Evolutionary conservation across 2,888 invertebrate species (phyloP), one percentile per base, ranked within the genome.

Genomic region (Ormyrus nitidulus): DNA sequence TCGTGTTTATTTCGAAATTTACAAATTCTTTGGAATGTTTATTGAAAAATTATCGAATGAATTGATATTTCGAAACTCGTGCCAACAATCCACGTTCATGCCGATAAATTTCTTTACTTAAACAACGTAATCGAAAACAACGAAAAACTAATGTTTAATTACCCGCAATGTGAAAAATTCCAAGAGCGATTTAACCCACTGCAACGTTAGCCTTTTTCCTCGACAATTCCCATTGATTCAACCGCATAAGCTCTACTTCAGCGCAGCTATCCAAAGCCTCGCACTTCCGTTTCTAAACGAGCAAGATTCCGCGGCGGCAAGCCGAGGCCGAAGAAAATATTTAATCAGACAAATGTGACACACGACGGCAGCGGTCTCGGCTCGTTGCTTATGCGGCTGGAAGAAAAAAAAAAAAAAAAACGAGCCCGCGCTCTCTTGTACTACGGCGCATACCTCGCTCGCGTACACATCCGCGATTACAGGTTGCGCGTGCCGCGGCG

Each of bases 291-390:
- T 34, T 34, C 34, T 2, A 34, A 34, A 34, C 53, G 10, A 53
- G 10, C 19, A 34, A 53, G 7, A 11, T 34, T 19, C n/a, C 8
- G 46, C 11, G 7, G 48, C 2, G 11, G 34, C 56, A 59, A 13
- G 44, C 59, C 34, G 34, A 34, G 34, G 34, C 10, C 49, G 61
- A 51, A 51, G 51, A 58, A 62, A 71, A 64, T 65, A 71, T 71
- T 77, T 10, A 77, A 77, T 75, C 64, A 58, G 70, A 51, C 49
- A 8, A 56, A 62, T 64, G 49, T 6, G 34, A 34, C 34, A 34
- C 70, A 46, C 4, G 4, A 46, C 4, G 4, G 69, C 9, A n/a
- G 11, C n/a, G 19, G 7, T n/a, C 44, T 9, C 44, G n/a, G 44
- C 11, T 54, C 73, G 34, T 34, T 34, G 34, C 34, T 34, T 4